Evolutionary conservation across 1,140 invertebrate species (phyloP), one percentile per base, ranked within the genome.

Genomic region (Aphaenogaster ashmeadi): DNA sequence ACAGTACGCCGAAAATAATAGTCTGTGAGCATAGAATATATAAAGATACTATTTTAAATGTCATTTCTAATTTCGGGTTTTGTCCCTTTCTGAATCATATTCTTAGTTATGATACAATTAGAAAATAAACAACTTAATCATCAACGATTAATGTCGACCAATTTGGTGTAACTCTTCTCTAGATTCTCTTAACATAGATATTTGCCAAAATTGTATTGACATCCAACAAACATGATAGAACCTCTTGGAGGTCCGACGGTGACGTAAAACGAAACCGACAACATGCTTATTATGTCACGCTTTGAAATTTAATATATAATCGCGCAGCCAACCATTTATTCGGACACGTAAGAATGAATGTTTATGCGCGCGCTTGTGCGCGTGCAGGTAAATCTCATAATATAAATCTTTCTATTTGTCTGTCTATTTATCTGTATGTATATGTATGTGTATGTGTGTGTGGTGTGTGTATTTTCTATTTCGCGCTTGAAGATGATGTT

Each of bases 401-500:
- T 81, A 56, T 69, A 81, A 81, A 81, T 81, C 62, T 80, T 47
- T 36, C 41, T 84, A 84, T 80, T 21, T 66, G 47, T 52, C 41
- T 66, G 13, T 8, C 18, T 56, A 1, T 56, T 21, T 56, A 15
- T 54, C 4, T 54, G 5, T 38, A 3, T n/a, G 18, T 66, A 0
- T 66, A 18, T n/a, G 6, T 41, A 6, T 41, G 9, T 87, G 11
- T 38, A 36, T 58, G 58, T 77, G 36, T 36, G 6, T 62, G 33
- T 64, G 15, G 9, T 88, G 11, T 50, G 27, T 62, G 69, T 69
- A 27, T 50, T 50, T 72, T 72, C 52, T 74, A 67, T 64, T 52
- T 41, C 84, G 44, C 21, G 72, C 64, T 66, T 89, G 77, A 67
- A 75, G 79, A 90, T 87, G 69, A 90, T 74, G 86, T 67, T 87